These are phyloP conservation scores for Myrmophylax atrothorax DNA, from an alignment of 2,113 vertebrate species.

Conservation along the genomic window DNA sequence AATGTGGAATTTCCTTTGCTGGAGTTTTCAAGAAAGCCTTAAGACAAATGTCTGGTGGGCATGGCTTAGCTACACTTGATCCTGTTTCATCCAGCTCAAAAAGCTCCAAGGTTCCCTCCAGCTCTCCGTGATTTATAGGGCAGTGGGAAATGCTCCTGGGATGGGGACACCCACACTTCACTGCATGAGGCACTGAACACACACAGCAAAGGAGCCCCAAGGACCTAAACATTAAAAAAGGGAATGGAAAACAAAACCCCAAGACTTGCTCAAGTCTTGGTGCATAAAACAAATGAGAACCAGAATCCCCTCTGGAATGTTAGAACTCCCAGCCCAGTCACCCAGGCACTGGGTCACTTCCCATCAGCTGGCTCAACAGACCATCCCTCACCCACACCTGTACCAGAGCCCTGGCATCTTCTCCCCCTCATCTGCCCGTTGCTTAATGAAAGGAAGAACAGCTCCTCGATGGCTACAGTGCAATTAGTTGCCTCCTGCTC, in stretches of 20 bases:
- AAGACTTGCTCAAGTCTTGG: neutral
- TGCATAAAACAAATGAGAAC: neutral
- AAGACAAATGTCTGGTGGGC: conserved; percentile 15
- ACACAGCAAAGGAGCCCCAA: neutral
- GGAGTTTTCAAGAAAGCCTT: neutral
- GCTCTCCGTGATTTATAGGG: conserved; percentile 1
- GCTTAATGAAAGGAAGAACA: neutral
- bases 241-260: neutral
- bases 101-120: conserved; percentile 4
- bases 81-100: neutral
- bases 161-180: neutral
- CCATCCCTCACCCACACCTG: neutral
- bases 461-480: neutral
- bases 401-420: neutral
- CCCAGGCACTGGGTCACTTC: neutral
- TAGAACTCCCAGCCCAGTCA: neutral
- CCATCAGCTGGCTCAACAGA: neutral
- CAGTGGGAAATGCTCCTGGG: neutral
- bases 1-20: conserved; percentile 37
- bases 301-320: neutral
- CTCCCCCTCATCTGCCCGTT: neutral
- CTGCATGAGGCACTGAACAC: neutral
- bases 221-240: neutral
- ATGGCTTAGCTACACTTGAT: conserved; percentile 17
- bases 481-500: neutral